Evolutionary conservation across 2,888 invertebrate genomes (phyloP).

Genomic region (Orthosia gracilis): DNA sequence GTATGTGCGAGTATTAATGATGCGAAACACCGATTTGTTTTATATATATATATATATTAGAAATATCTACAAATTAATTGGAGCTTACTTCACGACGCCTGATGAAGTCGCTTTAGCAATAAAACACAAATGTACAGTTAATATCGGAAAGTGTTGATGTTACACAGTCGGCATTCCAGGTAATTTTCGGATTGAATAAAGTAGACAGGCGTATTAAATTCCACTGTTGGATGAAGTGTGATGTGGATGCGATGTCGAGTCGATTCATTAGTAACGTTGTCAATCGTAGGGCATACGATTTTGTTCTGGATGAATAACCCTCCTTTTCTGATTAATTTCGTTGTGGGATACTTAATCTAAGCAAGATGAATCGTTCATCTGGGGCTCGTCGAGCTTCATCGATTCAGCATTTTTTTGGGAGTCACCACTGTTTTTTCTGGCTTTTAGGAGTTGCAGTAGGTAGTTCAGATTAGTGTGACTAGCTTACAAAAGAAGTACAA

Average conservation of each 20-base stretch:
- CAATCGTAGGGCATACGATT: background rate
- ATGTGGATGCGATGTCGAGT: too few relatives aligned
- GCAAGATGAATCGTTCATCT: too few relatives aligned
- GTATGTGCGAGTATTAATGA: background rate
- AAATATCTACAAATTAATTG: background rate
- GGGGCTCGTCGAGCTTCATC: too few relatives aligned
- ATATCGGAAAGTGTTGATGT: background rate
- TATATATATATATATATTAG: too few relatives aligned
- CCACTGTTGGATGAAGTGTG: background rate
- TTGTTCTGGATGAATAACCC: background rate
- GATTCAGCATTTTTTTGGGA: too few relatives aligned
- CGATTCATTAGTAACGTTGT: background rate
- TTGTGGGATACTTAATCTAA: too few relatives aligned
- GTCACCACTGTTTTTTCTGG: too few relatives aligned
- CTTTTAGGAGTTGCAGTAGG: too few relatives aligned
- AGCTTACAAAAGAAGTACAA: too few relatives aligned
- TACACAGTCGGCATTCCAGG: background rate
- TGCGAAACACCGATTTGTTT: background rate
- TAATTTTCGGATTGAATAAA: background rate
- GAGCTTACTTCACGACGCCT: constrained; percentile 16
- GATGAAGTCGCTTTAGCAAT: constrained; percentile 23
- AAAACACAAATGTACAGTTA: constrained; percentile 1
- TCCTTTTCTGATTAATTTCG: too few relatives aligned
- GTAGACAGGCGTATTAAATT: too few relatives aligned
- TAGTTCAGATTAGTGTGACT: too few relatives aligned